Evolutionary conservation across 1,140 invertebrate genomes (phyloP).

Genomic region (Halesus radiatus): DNA sequence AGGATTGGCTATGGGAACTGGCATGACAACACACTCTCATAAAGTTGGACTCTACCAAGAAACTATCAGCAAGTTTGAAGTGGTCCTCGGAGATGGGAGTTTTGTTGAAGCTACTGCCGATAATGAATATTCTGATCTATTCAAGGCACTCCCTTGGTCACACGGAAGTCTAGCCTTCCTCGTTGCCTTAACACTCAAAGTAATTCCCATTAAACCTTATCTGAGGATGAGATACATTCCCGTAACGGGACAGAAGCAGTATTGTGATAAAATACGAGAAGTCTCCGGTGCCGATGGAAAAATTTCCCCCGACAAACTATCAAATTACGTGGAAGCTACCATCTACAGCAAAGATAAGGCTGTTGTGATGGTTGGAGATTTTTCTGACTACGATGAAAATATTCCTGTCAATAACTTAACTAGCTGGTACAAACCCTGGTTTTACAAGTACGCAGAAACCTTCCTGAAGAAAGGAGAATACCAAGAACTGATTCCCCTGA

Average conservation of each 20-base stretch:
- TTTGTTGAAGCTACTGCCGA: slow-evolving; percentile 80
- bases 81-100: slow-evolving; percentile 81
- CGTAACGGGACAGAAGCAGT: slow-evolving; percentile 73
- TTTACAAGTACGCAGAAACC: slow-evolving; percentile 83
- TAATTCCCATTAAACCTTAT: slow-evolving; percentile 80
- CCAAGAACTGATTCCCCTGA: slow-evolving; percentile 82
- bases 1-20: slow-evolving; percentile 86
- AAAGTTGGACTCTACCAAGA: slow-evolving; percentile 87
- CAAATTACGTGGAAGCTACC: slow-evolving; percentile 85
- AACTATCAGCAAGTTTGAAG: slow-evolving; percentile 81
- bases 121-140: slow-evolving; percentile 80
- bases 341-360: slow-evolving; percentile 77
- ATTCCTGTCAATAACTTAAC: slow-evolving; percentile 78
- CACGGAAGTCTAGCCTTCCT: slow-evolving; percentile 88
- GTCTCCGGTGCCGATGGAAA: slow-evolving; percentile 70
- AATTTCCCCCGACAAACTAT: slow-evolving; percentile 70
- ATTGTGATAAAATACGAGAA: slow-evolving; percentile 73
- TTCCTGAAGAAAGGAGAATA: slow-evolving; percentile 65
- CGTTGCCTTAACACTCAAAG: slow-evolving; percentile 81
- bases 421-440: slow-evolving; percentile 89
- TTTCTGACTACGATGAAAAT: slow-evolving; percentile 64
- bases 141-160: slow-evolving; percentile 85
- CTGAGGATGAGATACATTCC: slow-evolving; percentile 82
- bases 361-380: slow-evolving; percentile 83
- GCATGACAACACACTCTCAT: slow-evolving; percentile 86